These are phyloP conservation scores for Bruchidius siliquastri DNA, from an alignment of 2,888 invertebrate genomes.

Conservation along the genomic window DNA sequence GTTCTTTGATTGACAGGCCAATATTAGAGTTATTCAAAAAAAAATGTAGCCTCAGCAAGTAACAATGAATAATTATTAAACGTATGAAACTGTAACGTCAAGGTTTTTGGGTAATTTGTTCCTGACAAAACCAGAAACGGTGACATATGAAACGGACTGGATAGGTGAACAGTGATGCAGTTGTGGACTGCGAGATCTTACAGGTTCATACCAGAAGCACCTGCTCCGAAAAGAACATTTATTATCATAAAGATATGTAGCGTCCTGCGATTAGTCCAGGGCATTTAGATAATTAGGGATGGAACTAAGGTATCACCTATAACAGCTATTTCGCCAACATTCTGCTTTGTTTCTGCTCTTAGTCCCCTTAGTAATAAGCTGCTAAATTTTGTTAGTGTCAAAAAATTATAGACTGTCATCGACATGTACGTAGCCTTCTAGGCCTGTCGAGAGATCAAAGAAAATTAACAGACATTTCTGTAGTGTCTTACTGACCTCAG, in stretches of 20 bases:
- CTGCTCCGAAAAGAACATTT: background rate
- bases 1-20: background rate
- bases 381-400: too few relatives aligned
- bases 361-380: too few relatives aligned
- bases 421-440: too few relatives aligned
- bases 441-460: too few relatives aligned
- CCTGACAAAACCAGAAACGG: background rate
- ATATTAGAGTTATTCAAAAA: background rate
- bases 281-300: too few relatives aligned
- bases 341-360: too few relatives aligned
- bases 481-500: too few relatives aligned
- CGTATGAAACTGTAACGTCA: background rate
- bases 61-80: background rate
- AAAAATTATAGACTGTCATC: too few relatives aligned
- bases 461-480: too few relatives aligned
- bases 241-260: background rate
- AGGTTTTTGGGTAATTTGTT: background rate
- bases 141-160: background rate
- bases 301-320: too few relatives aligned
- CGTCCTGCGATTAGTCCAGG: background rate
- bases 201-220: background rate
- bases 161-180: background rate
- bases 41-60: background rate
- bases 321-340: too few relatives aligned
- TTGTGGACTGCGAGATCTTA: background rate